phyloP scores from a whole-genome alignment of 2,888 invertebrate species.

The Tetragonisca angustula region DNA sequence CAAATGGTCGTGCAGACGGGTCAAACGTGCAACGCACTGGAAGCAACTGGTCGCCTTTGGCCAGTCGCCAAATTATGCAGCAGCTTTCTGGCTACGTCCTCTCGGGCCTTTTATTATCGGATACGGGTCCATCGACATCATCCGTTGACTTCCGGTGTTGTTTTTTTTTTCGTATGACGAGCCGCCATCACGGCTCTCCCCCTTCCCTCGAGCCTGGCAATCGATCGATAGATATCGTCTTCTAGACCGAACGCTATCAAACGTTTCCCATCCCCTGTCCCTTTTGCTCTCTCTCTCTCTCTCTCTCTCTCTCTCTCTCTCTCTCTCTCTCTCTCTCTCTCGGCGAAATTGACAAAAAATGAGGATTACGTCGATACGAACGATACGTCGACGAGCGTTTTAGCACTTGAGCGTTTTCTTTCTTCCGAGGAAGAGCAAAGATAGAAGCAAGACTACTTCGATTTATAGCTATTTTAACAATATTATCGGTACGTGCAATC shows the following conservation, averaged over 20 bases:
- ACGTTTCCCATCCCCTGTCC: too few relatives aligned
- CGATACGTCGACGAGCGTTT: too few relatives aligned
- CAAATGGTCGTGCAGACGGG: constrained; percentile 67
- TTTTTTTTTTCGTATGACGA: constrained; percentile 28
- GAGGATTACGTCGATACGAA: background rate
- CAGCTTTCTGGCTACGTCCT: constrained; percentile 69
- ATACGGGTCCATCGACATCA: constrained; percentile 51
- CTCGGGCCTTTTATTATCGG: constrained; percentile 69
- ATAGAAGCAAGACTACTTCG: too few relatives aligned
- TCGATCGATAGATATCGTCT: constrained; percentile 17
- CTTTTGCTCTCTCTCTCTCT: too few relatives aligned
- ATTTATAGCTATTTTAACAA: too few relatives aligned
- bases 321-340: too few relatives aligned
- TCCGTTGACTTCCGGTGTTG: background rate
- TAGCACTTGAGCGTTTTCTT: too few relatives aligned
- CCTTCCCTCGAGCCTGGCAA: background rate
- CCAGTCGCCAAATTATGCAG: constrained; percentile 79
- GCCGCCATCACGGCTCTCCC: background rate
- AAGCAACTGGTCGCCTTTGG: constrained; percentile 82
- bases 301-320: too few relatives aligned
- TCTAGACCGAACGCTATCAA: too few relatives aligned
- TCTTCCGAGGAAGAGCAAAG: too few relatives aligned
- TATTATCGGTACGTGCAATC: too few relatives aligned
- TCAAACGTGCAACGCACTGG: constrained; percentile 74
- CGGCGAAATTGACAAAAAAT: constrained; percentile 5